Base-by-base conservation (phyloP, 2,888 invertebrate genomes). In the Brenthis ino region DNA sequence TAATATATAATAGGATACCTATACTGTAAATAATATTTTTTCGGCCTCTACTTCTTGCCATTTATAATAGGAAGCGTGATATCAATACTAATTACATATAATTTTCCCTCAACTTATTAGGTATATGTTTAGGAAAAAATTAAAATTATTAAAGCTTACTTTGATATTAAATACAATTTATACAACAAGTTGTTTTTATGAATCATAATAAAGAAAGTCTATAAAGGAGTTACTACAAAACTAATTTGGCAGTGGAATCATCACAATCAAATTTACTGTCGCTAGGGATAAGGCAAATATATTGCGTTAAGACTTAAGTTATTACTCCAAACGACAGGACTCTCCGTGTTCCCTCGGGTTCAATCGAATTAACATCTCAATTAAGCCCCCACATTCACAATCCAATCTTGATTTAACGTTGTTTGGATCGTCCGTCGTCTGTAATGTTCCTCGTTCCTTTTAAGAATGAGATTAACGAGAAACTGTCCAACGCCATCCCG, bases 281-380 rank as follows among this genome's bases (percentile, higher is more conserved):
- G 60, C 67, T 54, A 37, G 64, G 54, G 51, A 37, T 54, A 54
- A 57, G 51, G 47, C 53, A 63, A 56, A 63, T 69, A 74, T 71
- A 71, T 69, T 64, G 68, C 66, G 65, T 74, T 72, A 71, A 65
- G 68, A 68, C 71, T 70, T 69, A 70, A 71, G 67, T 70, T 70
- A 71, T 69, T 70, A 68, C 60, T 64, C 61, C 68, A 65, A 64
- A 70, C 68, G 69, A 70, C 67, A 65, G 64, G 20, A 60, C 65
- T 69, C 67, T 56, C 70, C 64, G 57, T 68, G 64, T 65, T 69
- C 69, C 71, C 71, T 63, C 64, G 72, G 68, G 70, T 70, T 65
- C 68, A 76, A 77, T 77, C 72, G 71, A 75, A 77, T 77, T 77
- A 77, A 72, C 76, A 72, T 74, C 75, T 69, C 75, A 73, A 74